Evolutionary conservation across 1,140 invertebrate genomes (phyloP), one percentile per base, ranked within the genome.

Genomic region (Cydia strobilella): DNA sequence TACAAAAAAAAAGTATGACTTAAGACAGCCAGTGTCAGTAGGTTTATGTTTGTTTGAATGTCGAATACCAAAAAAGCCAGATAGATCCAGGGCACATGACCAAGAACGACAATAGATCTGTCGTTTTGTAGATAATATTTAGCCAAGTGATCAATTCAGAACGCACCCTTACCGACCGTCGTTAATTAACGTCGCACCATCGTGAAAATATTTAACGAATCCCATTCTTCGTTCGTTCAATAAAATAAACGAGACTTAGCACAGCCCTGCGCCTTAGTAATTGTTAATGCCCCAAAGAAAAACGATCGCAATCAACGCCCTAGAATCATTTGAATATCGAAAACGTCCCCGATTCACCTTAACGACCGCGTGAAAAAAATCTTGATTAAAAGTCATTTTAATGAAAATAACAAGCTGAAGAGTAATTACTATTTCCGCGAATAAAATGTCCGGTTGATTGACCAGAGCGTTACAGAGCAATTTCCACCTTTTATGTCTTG

Each of bases 341-440:
- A 39, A 69, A 69, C n/a, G 51, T 59, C 59, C 66, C 75, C 66
- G 76, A 77, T 74, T 77, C 72, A 74, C 74, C 74, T 48, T 69
- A 75, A 77, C 65, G 65, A 69, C 18, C 31, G 65, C 65, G 31
- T 69, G 10, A 10, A 39, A 69, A 65, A 69, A 69, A 35, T 69
- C 65, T 69, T 69, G 65, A 42, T 69, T 39, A 74, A 59, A 54
- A 63, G 59, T 65, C 45, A 25, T 75, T 76, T 54, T 75, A 79
- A 79, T 77, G 72, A 74, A 74, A 73, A 77, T 79, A 77, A 80
- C 72, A 72, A 77, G 54, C 78, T 79, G 72, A 74, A 62, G 74
- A 81, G 75, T 80, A 80, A 82, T 82, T 79, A 80, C 77, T 74
- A 76, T 76, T 79, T 79, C 78, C 75, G 54, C 63, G 65, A 63